Base-by-base conservation (phyloP, 2,888 invertebrate genomes). In the Drosophila austrosaltans region DNA sequence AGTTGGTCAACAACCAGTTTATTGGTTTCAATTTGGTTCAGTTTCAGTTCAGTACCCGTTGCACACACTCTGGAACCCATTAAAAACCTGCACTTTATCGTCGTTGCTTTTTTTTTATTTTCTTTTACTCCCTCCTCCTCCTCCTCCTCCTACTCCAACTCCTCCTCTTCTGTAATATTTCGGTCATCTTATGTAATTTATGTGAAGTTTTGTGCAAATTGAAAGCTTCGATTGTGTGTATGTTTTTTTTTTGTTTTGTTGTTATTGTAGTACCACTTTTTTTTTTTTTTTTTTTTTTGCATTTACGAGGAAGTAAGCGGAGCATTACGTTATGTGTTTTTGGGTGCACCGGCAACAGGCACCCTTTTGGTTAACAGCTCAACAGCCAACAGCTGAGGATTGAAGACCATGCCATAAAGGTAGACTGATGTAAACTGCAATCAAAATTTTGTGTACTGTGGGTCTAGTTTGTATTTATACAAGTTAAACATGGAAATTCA, bases 161-260 rank as follows among this genome's bases (percentile, higher is more conserved):
- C 32, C 74, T 28, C 32, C 57, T 54, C 74, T 53, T 48, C 70
- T 63, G 70, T 64, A 63, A 25, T 75, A 69, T 84, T 75, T 73
- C 59, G 78, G 73, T 60, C 75, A 76, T 62, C 79, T 88, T 84
- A 84, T 84, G 83, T 78, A 84, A 84, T 82, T 86, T 78, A 82
- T 76, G 89, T 87, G 87, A 69, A 87, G 87, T 81, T 82, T 84
- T 87, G 87, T 84, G 89, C 87, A 84, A 84, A 84, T 88, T 86
- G 89, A 84, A 88, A 82, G 83, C 80, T 66, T 77, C 77, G 67
- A 73, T 87, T 69, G 75, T 73, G 36, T 71, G 54, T 54, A 7
- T 61, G 62, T 65, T 65, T 69, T 57, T 16, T 62, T 40, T 53
- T 1, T 1, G 36, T 65, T 69, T 58, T 48, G 48, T 53, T 66